Conservation (phyloP, 2,113 vertebrate species). For the Pantherophis guttatus region DNA sequence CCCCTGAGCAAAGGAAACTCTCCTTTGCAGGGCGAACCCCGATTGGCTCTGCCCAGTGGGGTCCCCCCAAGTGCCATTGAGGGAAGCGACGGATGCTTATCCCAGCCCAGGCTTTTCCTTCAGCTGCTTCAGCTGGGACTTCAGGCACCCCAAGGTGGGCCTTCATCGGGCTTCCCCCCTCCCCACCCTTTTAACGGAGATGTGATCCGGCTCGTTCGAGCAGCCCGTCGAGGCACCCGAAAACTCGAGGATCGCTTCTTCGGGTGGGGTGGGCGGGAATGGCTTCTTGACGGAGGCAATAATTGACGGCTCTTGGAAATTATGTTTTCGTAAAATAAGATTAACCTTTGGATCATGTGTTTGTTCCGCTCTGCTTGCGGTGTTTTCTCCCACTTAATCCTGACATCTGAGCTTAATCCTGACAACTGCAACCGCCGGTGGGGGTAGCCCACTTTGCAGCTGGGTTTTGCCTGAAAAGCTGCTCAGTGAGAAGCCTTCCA, state of each 20-base stretch:
- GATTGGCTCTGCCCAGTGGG: constrained; percentile 62
- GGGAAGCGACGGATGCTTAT: constrained; percentile 55
- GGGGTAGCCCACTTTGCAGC: too few species aligned
- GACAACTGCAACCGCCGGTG: background rate
- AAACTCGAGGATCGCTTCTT: constrained; percentile 55
- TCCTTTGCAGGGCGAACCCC: constrained; percentile 66
- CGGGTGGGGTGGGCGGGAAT: background rate
- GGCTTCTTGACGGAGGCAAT: constrained; percentile 50
- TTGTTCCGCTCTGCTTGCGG: background rate
- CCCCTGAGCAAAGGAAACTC: constrained; percentile 68
- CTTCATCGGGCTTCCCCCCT: constrained; percentile 25
- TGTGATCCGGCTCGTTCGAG: constrained; percentile 56
- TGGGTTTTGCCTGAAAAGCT: too few species aligned
- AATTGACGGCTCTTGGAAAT: constrained; percentile 52
- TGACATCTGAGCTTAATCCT: background rate
- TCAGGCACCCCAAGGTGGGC: constrained; percentile 34
- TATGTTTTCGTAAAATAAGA: constrained; percentile 48
- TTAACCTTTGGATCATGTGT: background rate
- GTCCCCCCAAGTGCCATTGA: constrained; percentile 53
- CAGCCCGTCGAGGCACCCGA: constrained; percentile 38
- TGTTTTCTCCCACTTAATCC: background rate
- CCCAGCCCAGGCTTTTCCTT: constrained; percentile 43
- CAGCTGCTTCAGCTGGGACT: constrained; percentile 50
- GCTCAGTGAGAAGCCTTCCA: background rate
- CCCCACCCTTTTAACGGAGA: constrained; percentile 56